Evolutionary conservation across 1,140 invertebrate species (phyloP).

Genomic region (Sarcophaga bullata): DNA sequence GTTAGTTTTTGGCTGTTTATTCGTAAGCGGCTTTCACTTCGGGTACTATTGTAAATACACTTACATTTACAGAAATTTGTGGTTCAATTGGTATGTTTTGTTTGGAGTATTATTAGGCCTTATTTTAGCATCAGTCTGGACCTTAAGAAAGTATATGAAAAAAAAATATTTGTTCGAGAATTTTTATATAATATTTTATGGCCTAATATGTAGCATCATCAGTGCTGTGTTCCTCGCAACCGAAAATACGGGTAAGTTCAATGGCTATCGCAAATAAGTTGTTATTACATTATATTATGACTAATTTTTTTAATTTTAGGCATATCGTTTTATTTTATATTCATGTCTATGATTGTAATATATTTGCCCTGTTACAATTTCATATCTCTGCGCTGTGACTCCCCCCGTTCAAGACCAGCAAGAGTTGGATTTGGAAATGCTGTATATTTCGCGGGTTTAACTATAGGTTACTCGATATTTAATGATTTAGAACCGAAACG

Average conservation of each 20-base stretch:
- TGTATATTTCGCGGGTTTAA: conserved; percentile 50
- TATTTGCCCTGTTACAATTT: conserved; percentile 57
- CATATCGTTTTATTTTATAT: conserved; percentile 60
- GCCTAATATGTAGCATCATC: conserved; percentile 55
- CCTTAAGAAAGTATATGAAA: conserved; percentile 51
- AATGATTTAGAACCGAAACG: conserved; percentile 58
- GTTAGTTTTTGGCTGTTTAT: conserved; percentile 53
- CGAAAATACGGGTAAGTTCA: conserved; percentile 55
- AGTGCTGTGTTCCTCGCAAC: conserved; percentile 60
- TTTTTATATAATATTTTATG: conserved; percentile 60
- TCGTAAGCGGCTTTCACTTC: conserved; percentile 54
- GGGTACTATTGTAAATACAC: conserved; percentile 60
- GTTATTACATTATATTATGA: no score
- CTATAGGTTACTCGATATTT: conserved; percentile 55
- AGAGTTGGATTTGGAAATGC: conserved; percentile 56
- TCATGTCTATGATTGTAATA: conserved; percentile 53
- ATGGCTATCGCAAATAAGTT: neutral
- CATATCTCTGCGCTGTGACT: conserved; percentile 54
- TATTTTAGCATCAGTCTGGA: conserved; percentile 52
- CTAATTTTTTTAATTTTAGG: conserved; percentile 44
- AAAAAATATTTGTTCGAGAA: conserved; percentile 58
- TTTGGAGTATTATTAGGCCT: conserved; percentile 48
- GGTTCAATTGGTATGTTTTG: conserved; percentile 56
- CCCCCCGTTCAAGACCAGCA: conserved; percentile 51
- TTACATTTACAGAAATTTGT: conserved; percentile 58